Conservation (phyloP, 2,113 vertebrate genomes). For the Chrysochloris asiatica region DNA sequence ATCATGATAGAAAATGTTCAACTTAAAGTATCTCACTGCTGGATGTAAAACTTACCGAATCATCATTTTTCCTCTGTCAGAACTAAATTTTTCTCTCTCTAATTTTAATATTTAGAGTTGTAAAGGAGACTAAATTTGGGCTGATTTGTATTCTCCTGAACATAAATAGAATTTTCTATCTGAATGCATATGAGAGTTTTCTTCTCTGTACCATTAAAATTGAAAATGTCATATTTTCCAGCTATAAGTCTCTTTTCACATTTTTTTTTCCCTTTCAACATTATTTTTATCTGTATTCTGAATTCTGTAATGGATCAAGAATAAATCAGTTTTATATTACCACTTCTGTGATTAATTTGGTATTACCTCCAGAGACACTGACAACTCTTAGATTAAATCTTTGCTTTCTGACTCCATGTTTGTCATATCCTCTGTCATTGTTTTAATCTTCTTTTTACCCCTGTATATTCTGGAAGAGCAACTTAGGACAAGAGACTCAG, state of each 20-base stretch:
- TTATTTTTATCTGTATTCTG: neutral
- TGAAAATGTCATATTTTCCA: neutral
- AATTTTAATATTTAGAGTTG: neutral
- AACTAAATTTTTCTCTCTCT: neutral
- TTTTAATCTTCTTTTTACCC: neutral
- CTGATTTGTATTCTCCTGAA: neutral
- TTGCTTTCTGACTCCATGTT: neutral
- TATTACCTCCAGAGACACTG: neutral
- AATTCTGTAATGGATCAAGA: constrained; percentile 19
- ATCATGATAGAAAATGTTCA: constrained; percentile 1
- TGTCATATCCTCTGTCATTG: neutral
- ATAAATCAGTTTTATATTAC: constrained; percentile 37
- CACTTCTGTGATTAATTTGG: constrained; percentile 26
- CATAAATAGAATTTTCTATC: constrained; percentile 25
- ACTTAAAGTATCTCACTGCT: constrained; percentile 40
- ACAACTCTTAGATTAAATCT: constrained; percentile 27
- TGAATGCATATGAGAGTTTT: neutral
- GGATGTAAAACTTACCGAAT: neutral
- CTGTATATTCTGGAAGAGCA: neutral
- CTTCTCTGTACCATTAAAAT: neutral
- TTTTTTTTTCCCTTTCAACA: neutral
- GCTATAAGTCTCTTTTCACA: neutral
- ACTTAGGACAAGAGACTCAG: neutral
- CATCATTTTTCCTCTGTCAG: constrained; percentile 1
- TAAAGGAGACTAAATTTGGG: constrained; percentile 12